These are phyloP conservation scores for Ochlodes sylvanus DNA, from an alignment of 2,888 invertebrate genomes.

Conservation along the genomic window DNA sequence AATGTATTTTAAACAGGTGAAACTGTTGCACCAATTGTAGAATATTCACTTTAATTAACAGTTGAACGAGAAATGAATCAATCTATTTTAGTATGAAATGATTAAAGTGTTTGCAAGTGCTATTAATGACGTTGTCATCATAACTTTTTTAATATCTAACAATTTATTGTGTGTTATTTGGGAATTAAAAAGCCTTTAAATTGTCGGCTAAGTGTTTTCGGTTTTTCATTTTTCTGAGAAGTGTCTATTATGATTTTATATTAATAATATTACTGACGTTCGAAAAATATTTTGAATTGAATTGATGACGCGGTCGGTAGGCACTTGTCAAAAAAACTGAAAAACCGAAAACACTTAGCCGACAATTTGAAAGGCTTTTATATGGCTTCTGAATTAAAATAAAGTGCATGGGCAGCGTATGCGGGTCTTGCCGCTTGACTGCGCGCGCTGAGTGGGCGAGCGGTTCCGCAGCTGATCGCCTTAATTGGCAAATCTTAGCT, in stretches of 20 bases:
- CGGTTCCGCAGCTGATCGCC: constrained; percentile 75
- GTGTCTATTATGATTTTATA: not conserved
- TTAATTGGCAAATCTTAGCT: constrained; percentile 84
- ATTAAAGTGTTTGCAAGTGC: too few species aligned
- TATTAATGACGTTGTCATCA: too few species aligned
- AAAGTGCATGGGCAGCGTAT: constrained; percentile 42
- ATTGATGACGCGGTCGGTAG: not conserved
- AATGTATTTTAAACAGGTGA: too few species aligned
- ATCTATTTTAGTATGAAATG: too few species aligned
- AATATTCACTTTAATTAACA: too few species aligned
- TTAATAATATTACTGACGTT: too few species aligned
- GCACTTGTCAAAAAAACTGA: not conserved
- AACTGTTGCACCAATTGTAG: too few species aligned
- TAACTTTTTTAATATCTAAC: too few species aligned
- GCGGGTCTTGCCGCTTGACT: constrained; percentile 48
- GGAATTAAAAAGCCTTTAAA: constrained; percentile 8
- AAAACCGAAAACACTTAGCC: constrained; percentile 10
- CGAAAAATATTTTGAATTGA: not conserved
- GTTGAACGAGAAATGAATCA: too few species aligned
- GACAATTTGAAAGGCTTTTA: constrained; percentile 12
- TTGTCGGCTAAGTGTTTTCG: constrained; percentile 7
- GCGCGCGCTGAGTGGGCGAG: constrained; percentile 66
- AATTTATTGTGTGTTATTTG: too few species aligned
- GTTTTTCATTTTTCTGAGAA: not conserved
- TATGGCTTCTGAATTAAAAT: constrained; percentile 40